Base-by-base conservation (phyloP, 2,113 vertebrate species). In the Chunga burmeisteri region DNA sequence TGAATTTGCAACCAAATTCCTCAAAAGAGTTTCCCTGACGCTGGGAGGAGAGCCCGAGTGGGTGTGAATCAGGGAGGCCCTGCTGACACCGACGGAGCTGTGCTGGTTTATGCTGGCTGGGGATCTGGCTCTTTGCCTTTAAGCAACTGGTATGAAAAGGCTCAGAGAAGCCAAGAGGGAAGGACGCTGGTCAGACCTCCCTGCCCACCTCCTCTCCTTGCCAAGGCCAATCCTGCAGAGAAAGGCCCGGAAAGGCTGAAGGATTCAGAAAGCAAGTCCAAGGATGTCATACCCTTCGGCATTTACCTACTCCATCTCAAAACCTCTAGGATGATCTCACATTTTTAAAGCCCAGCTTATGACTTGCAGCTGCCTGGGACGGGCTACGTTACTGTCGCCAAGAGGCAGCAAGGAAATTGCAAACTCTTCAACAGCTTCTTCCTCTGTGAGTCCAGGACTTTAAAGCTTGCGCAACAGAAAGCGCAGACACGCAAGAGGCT, bases 121-220 rank as follows among this genome's bases (percentile, higher is more conserved):
- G 67, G 79, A 86, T 70, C 88, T 71, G 88, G 86, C 86, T 92
- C 79, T 40, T 36, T 94, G 96, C 95, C 92, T 90, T 81, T 42
- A 66, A 71, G 72, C 77, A 88, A 83, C 80, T 42, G 70, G 73
- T 52, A 68, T 40, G 77, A 91, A 91, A 79, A 59, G 61, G 55
- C 61, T 78, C 63, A 22, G 65, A 70, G 72, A 81, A n/a, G 83
- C 67, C 88, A 81, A 86, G 80, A 81, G 68, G 68, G 83, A 85
- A 6, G 13, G 79, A 66, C 4, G 10, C 62, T n/a, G 90, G 73
- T 94, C 92, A 87, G 70, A 75, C 44, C 78, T 95, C 66, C 53
- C 92, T 93, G 78, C 56, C 78, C 71, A 82, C 74, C 81, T 67
- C 62, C 40, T 63, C 13, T 32, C 34, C 34, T 73, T 65, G 70